These are phyloP conservation scores for Aplodontia rufa DNA, from an alignment of 2,113 vertebrate genomes.

Conservation along the genomic window DNA sequence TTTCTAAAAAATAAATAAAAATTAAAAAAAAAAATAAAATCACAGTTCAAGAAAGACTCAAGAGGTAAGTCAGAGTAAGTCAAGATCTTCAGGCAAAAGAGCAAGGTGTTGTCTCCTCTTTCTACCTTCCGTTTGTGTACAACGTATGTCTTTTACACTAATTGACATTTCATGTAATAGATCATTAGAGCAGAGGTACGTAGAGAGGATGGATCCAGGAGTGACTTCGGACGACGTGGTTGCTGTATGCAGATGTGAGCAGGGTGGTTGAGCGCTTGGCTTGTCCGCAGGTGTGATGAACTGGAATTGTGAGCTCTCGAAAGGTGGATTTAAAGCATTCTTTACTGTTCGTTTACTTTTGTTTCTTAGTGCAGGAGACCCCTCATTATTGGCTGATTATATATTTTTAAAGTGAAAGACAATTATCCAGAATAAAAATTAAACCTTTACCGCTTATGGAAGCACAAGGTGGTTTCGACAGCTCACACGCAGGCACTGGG, in stretches of 20 bases:
- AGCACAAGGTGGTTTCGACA: background rate
- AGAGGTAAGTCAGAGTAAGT: background rate
- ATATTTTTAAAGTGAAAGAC: background rate
- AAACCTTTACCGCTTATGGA: background rate
- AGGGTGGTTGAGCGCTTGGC: background rate
- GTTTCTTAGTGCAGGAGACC: background rate
- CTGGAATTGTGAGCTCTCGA: background rate
- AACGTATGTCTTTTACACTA: background rate
- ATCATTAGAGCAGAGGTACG: background rate
- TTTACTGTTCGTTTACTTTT: background rate
- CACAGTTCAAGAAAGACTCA: background rate
- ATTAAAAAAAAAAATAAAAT: too few relatives aligned
- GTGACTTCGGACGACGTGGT: background rate
- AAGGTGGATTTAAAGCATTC: background rate
- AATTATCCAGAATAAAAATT: background rate
- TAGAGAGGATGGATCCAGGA: background rate
- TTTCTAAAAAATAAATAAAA: too few relatives aligned
- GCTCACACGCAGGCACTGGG: background rate
- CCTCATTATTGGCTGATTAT: background rate
- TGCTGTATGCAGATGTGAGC: background rate
- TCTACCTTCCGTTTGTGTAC: background rate
- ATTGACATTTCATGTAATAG: background rate
- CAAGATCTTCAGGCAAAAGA: background rate
- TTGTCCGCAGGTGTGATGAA: background rate
- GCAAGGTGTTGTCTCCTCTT: background rate